Evolutionary conservation across 2,113 vertebrate species (phyloP).

Genomic region (Furnarius figulus): DNA sequence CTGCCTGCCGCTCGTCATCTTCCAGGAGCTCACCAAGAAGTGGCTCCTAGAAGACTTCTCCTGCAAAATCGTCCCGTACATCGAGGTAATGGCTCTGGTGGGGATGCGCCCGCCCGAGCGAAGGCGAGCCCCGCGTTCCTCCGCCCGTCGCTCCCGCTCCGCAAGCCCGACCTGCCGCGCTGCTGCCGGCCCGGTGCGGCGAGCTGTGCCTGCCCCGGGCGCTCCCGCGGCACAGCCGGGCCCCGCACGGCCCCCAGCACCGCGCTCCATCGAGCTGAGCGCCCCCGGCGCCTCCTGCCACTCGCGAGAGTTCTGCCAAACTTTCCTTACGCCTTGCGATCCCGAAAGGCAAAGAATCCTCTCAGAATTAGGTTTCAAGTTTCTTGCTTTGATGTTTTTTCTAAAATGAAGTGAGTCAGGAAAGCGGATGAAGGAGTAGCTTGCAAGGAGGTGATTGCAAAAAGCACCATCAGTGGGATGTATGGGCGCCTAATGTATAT

Average conservation of each 20-base stretch:
- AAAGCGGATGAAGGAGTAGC: not conserved
- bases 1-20: conserved; percentile 93
- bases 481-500: not conserved
- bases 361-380: not conserved
- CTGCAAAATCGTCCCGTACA: conserved; percentile 95
- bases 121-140: not conserved
- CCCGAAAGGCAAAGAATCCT: not conserved
- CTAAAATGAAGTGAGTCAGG: not conserved
- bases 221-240: not conserved
- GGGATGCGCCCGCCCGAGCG: not conserved
- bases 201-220: not conserved
- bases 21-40: conserved; percentile 91
- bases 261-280: not conserved
- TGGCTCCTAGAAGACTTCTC: conserved; percentile 95
- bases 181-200: not conserved
- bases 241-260: no score
- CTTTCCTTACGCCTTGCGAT: not conserved
- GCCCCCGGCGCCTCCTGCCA: accelerated
- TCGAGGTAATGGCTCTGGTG: conserved; percentile 84
- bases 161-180: not conserved
- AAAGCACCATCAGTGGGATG: not conserved
- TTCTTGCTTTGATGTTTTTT: not conserved
- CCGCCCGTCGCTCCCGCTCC: not conserved
- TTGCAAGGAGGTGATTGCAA: not conserved
- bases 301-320: not conserved